Evolutionary conservation across 2,797 vertebrate genomes (phyloP), one percentile per base, ranked within the genome.

Genomic region (Sebastes minor): DNA sequence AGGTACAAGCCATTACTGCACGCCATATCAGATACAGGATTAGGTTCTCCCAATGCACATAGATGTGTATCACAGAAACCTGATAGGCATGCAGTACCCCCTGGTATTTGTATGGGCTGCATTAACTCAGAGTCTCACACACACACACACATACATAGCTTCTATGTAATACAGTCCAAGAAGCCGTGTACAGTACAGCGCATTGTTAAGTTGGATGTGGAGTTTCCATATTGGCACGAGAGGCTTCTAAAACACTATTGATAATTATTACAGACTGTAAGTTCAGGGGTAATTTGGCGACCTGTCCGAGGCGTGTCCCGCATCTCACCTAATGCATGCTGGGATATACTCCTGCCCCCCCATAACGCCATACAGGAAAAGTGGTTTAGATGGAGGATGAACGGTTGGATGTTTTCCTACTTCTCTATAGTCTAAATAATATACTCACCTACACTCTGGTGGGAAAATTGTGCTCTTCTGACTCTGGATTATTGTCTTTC

Each of bases 11-110:
- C 86, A 88, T 92, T 88, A 85, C 71, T 30, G 73, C 53, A 14
- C 8, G 52, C 38, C 28, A 1, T 82, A 93, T 91, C 89, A 88
- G 86, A 86, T 89, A 55, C 32, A 83, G 87, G 89, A 89, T 86
- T 80, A 87, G 55, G 83, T 91, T 92, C 78, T 77, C 80, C 42
- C 74, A 53, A 14, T 56, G 85, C 79, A 85, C 74, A 89, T 4
- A 78, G 89, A 91, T 92, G 87, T 56, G 46, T 90, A 91, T 92
- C 89, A 80, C 55, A 74, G 88, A 75, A 91, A 90, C 83, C 66
- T 79, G 84, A 91, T 55, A 81, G 86, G 66, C 55, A 11, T 73
- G 79, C 69, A 72, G 71, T 38, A 25, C 49, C 30, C 38, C 23
- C 61, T 33, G 73, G 76, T 66, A 69, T 82, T 78, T 79, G 63